Evolutionary conservation across 2,113 vertebrate species (phyloP).

Genomic region (Taxidea taxus): DNA sequence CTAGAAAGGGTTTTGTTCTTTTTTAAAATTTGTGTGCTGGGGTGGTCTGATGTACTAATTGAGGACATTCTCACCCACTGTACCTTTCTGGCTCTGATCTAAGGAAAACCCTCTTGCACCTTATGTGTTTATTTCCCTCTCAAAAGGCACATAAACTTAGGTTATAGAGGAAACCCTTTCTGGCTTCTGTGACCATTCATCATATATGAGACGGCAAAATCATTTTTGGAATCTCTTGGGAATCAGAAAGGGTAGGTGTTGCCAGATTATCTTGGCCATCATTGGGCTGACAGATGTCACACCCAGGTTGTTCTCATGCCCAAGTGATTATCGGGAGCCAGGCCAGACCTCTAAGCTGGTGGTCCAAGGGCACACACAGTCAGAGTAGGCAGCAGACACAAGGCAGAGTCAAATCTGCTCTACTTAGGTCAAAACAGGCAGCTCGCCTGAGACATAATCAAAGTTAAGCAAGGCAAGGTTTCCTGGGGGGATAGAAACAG

Average conservation of each 20-base stretch:
- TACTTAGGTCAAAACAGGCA: background rate
- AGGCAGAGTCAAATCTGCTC: background rate
- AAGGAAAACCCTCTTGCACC: background rate
- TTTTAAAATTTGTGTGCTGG: background rate
- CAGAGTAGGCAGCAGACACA: background rate
- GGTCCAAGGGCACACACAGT: conserved; percentile 29
- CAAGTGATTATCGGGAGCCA: conserved; percentile 37
- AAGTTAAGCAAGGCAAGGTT: background rate
- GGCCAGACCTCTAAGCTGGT: conserved; percentile 38
- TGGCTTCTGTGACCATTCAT: background rate
- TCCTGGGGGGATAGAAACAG: background rate
- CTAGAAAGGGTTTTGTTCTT: background rate
- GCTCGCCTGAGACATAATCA: background rate
- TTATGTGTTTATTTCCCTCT: background rate
- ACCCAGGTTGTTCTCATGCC: conserved; percentile 52
- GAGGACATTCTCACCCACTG: background rate
- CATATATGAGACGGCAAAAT: background rate
- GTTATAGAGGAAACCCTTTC: background rate
- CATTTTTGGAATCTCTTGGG: conserved; percentile 4
- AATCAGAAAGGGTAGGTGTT: conserved; percentile 10
- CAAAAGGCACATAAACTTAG: background rate
- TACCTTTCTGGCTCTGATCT: background rate
- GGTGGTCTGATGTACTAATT: background rate
- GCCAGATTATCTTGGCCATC: conserved; percentile 60
- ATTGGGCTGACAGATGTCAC: conserved; percentile 56